Evolutionary conservation across 1,140 invertebrate genomes (phyloP), one percentile per base, ranked within the genome.

Genomic region (Euborellia annulipes): DNA sequence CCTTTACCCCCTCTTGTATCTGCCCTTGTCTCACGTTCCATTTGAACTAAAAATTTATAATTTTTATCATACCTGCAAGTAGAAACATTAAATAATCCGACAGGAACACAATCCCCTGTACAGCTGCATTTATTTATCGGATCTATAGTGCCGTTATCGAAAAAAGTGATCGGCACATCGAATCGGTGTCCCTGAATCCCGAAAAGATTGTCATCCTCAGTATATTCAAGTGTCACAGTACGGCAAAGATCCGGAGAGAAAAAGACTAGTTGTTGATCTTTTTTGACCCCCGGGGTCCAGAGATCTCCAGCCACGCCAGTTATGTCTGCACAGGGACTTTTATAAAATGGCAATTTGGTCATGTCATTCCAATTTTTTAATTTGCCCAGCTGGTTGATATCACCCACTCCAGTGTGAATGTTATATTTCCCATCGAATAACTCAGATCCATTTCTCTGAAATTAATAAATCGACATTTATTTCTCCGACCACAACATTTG

Each of bases 191-290:
- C 81, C 1, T 55, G 57, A 13, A 85, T 50, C 2, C 73, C 78
- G 42, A 65, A 45, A 8, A 62, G 49, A 16, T 55, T 56, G 2
- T 56, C 55, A 22, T 56, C 52, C 36, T 60, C 56, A 44, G 56
- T 36, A 38, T 62, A 55, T 34, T 51, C 54, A 11, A 72, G 53
- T 30, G 58, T 58, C 46, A 75, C 43, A 11, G 60, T 53, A 47
- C 75, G 74, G 65, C 81, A 84, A 44, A 80, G 62, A 60, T 84
- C 81, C 2, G 76, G 62, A n/a, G 72, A 66, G 61, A 82, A 84
- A 48, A 84, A 60, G 1, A 67, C 61, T 1, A 81, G 56, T 27
- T 62, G 63, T 36, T 71, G 61, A 6, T 68, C 62, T n/a, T 74
- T 58, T 2, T 65, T 59, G 8, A 75, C 56, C 46, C 68, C 60